Conservation (phyloP, 2,797 vertebrate species). For the Myoxocephalus aenaeus region DNA sequence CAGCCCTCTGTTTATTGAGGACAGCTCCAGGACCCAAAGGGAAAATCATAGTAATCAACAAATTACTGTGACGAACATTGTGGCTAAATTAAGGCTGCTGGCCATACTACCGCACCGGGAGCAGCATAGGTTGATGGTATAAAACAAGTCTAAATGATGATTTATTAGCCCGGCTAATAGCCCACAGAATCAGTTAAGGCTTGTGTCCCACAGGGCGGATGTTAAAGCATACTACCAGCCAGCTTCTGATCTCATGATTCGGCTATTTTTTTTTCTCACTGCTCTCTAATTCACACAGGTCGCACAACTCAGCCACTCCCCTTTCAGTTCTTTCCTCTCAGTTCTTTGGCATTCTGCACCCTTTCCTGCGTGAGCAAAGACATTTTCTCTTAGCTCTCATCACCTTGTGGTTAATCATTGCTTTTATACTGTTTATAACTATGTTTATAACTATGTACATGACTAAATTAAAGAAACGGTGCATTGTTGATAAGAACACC, state of each 20-base stretch:
- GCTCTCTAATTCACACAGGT: slow-evolving; percentile 57
- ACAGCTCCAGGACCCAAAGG: slow-evolving; percentile 13
- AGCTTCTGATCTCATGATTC: slow-evolving; percentile 70
- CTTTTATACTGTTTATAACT: not conserved
- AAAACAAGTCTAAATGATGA: slow-evolving; percentile 52
- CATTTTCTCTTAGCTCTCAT: slow-evolving; percentile 12
- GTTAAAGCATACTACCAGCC: slow-evolving; percentile 59
- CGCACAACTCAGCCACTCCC: slow-evolving; percentile 40
- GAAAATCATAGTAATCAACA: slow-evolving; percentile 54
- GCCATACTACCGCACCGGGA: not conserved
- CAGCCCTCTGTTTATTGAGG: slow-evolving; percentile 31
- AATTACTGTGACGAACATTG: slow-evolving; percentile 36
- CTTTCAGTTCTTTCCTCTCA: slow-evolving; percentile 7
- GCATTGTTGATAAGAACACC: slow-evolving; percentile 23
- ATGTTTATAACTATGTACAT: not conserved
- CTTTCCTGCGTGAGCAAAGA: slow-evolving; percentile 5
- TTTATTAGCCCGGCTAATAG: slow-evolving; percentile 61
- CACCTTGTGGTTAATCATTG: not conserved
- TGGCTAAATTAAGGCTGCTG: slow-evolving; percentile 21
- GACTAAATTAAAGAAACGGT: slow-evolving; percentile 25
- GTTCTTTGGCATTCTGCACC: slow-evolving; percentile 14
- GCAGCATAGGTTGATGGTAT: slow-evolving; percentile 11
- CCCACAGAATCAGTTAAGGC: slow-evolving; percentile 49
- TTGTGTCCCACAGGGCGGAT: slow-evolving; percentile 48
- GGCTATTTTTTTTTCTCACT: slow-evolving; percentile 46